Percentiles rank a stretch among this genome's conserved stretches.
Evolutionary conservation across 2,113 vertebrate species (phyloP).

Genomic region (Pipa parva): DNA sequence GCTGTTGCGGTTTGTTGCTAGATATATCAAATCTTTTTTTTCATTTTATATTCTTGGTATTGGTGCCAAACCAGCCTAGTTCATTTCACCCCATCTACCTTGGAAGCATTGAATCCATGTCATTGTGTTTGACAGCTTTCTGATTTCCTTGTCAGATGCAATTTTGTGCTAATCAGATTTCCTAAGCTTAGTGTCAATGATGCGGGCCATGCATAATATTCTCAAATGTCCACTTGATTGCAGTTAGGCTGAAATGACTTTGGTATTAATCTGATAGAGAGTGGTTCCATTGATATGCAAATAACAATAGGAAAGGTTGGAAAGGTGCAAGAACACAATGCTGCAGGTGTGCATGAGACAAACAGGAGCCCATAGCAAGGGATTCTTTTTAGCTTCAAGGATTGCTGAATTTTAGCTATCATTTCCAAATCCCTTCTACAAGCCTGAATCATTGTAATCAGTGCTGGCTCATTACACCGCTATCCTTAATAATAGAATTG

Average conservation of each 20-base stretch:
- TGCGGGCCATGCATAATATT: conserved; percentile 76
- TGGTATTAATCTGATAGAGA: conserved; percentile 73
- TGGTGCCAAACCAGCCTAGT: conserved; percentile 67
- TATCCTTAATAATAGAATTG: conserved; percentile 57
- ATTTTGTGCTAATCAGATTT: conserved; percentile 84
- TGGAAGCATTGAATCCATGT: conserved; percentile 78
- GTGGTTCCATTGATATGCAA: conserved; percentile 69
- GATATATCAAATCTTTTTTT: conserved; percentile 74
- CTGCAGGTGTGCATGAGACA: conserved; percentile 68
- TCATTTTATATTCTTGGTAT: conserved; percentile 70
- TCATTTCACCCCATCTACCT: conserved; percentile 63
- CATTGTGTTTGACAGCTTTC: conserved; percentile 93
- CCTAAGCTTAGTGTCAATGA: conserved; percentile 74
- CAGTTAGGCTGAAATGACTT: conserved; percentile 70
- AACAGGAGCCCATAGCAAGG: conserved; percentile 51
- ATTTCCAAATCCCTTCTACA: conserved; percentile 55
- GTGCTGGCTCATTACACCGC: conserved; percentile 63
- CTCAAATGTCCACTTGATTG: conserved; percentile 71
- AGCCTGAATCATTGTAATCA: conserved; percentile 57
- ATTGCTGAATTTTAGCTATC: conserved; percentile 61
- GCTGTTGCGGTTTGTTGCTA: conserved; percentile 62
- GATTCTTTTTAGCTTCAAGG: conserved; percentile 54
- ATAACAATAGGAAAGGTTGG: conserved; percentile 51
- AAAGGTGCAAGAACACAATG: conserved; percentile 57
- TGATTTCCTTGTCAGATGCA: conserved; percentile 90